Conservation (phyloP, 2,797 vertebrate species). For the Pseudochirops cupreus region DNA sequence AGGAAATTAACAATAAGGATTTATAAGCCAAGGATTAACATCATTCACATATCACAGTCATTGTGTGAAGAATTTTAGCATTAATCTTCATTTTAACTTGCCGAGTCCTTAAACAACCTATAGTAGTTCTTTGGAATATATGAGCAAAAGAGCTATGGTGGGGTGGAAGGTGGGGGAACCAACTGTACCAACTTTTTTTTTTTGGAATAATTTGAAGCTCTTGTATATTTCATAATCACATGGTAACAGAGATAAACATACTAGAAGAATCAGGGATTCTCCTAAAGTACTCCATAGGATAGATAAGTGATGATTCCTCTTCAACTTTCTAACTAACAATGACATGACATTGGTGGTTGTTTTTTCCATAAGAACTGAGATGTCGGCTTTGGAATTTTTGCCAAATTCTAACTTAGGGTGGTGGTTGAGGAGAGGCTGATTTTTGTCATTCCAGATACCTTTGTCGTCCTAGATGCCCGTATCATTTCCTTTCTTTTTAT, state of each 20-base stretch:
- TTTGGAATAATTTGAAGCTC: not conserved
- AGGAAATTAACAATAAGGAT: constrained; percentile 38
- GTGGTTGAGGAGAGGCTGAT: not conserved
- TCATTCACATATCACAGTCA: not conserved
- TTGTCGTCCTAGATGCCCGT: not conserved
- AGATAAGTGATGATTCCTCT: not conserved
- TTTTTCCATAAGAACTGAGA: not conserved
- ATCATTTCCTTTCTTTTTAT: not conserved
- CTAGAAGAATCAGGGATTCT: not conserved
- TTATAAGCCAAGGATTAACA: not conserved
- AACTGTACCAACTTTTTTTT: not conserved
- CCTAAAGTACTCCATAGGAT: not conserved
- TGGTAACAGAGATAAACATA: not conserved
- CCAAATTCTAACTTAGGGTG: not conserved
- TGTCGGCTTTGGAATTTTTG: not conserved
- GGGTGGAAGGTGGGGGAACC: not conserved
- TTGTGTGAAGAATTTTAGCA: not conserved
- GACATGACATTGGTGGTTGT: not conserved
- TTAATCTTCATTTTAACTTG: constrained; percentile 13
- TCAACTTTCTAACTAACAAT: not conserved
- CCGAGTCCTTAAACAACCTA: not conserved
- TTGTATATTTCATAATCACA: not conserved
- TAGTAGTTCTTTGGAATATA: constrained; percentile 37
- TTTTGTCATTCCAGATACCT: not conserved
- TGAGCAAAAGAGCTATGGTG: constrained; percentile 41